Percentiles rank a stretch among this genome's conserved stretches.
Evolutionary conservation across 2,888 invertebrate species (phyloP).

Genomic region (Phalera bucephala): DNA sequence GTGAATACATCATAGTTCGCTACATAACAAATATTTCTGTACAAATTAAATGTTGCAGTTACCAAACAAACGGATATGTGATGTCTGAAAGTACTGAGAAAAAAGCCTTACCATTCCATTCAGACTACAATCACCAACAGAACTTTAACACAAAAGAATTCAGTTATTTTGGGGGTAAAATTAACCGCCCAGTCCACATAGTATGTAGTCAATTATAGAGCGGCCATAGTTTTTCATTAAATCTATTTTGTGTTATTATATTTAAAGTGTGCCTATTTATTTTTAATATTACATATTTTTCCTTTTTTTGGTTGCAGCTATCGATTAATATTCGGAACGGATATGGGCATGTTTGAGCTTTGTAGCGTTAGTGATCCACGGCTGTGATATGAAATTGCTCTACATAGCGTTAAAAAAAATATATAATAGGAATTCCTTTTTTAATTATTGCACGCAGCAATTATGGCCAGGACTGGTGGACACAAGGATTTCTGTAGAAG

Average conservation of each 20-base stretch:
- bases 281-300: slow-evolving; percentile 38
- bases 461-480: slow-evolving; percentile 83
- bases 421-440: slow-evolving; percentile 60
- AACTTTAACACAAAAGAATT: too few species aligned
- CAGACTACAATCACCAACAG: too few species aligned
- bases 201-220: too few species aligned
- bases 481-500: slow-evolving; percentile 84
- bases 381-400: slow-evolving; percentile 77
- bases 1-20: too few species aligned
- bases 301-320: slow-evolving; percentile 78
- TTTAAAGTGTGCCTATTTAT: slow-evolving; percentile 19
- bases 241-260: slow-evolving; percentile 15
- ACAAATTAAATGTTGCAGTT: too few species aligned
- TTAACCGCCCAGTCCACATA: too few species aligned
- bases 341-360: slow-evolving; percentile 80
- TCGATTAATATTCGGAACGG: slow-evolving; percentile 79
- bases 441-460: slow-evolving; percentile 80
- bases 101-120: too few species aligned
- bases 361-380: slow-evolving; percentile 67
- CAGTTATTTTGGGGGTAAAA: too few species aligned
- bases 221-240: too few species aligned
- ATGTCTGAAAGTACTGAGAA: too few species aligned
- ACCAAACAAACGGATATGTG: too few species aligned
- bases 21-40: too few species aligned
- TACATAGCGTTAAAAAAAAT: slow-evolving; percentile 48